Evolutionary conservation across 2,113 vertebrate species (phyloP).

Genomic region (Corythornis madagascariensis): DNA sequence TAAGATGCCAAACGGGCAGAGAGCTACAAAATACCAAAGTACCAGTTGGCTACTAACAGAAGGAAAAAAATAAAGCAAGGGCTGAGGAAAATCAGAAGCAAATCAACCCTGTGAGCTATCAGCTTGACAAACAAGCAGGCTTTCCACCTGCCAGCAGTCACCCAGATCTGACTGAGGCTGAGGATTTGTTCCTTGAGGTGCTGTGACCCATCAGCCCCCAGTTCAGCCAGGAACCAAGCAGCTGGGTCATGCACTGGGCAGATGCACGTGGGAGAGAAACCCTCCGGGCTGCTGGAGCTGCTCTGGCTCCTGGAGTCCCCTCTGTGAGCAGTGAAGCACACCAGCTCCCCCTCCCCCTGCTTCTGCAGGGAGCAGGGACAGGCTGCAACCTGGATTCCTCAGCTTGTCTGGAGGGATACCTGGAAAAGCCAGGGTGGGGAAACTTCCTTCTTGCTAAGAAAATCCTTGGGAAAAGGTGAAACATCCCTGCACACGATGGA

Average conservation of each 20-base stretch:
- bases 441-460: neutral
- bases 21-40: neutral
- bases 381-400: neutral
- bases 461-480: neutral
- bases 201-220: constrained; percentile 44
- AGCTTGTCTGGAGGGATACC: neutral
- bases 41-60: neutral
- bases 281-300: constrained; percentile 26
- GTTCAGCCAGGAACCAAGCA: constrained; percentile 39
- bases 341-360: neutral
- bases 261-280: constrained; percentile 30
- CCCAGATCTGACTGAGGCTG: neutral
- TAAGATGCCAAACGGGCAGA: neutral
- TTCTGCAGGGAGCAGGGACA: neutral
- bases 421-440: neutral
- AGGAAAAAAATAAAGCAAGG: too few species aligned
- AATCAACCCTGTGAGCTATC: neutral
- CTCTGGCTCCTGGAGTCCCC: neutral
- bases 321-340: constrained; percentile 65
- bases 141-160: neutral
- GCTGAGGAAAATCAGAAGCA: neutral
- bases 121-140: constrained; percentile 21
- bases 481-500: neutral
- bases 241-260: constrained; percentile 55
- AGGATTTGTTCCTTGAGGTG: constrained; percentile 42